Conservation (phyloP, 2,888 invertebrate genomes). For the Pheosia gnoma region DNA sequence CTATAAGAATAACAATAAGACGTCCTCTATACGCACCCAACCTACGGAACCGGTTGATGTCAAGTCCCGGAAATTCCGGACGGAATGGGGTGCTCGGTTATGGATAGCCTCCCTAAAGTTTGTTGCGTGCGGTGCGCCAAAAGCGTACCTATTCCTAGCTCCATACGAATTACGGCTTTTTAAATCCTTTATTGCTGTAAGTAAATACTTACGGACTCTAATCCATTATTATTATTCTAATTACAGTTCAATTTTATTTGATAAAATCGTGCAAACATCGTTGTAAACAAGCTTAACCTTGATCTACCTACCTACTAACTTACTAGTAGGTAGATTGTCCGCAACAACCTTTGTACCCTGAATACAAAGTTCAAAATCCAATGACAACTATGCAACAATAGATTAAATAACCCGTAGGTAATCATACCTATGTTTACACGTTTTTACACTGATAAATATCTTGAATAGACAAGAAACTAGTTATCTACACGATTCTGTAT, state of each 20-base stretch:
- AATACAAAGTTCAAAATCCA: background rate
- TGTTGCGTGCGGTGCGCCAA: too few species aligned
- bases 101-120: too few species aligned
- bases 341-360: background rate
- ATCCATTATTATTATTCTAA: too few species aligned
- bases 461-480: too few species aligned
- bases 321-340: background rate
- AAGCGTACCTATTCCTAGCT: too few species aligned
- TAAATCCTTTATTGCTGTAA: too few species aligned
- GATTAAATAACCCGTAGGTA: background rate
- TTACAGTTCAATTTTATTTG: too few species aligned
- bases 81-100: background rate
- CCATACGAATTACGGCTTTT: too few species aligned
- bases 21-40: background rate
- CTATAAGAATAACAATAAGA: background rate
- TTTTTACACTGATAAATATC: too few species aligned
- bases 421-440: too few species aligned
- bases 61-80: background rate
- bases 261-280: background rate
- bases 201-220: too few species aligned
- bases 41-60: background rate
- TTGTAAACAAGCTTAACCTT: slow-evolving; percentile 8
- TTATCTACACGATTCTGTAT: too few species aligned
- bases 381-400: background rate
- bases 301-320: background rate